Evolutionary conservation across 92 coral and sea anemone genomes (phyloP).

Genomic region (Scolanthus callimorphus): DNA sequence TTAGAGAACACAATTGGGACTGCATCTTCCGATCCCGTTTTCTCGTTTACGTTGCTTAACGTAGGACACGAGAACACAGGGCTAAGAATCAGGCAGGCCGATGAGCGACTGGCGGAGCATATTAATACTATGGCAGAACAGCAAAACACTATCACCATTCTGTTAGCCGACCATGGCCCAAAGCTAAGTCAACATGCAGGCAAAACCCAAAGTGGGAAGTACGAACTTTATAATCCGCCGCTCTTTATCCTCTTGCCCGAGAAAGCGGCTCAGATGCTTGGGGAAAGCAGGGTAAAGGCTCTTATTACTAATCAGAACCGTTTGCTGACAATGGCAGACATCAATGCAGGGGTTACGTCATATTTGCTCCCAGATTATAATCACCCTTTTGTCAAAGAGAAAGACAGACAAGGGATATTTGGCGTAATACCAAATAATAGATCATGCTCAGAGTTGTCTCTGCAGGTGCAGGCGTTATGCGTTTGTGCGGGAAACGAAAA

Average conservation of each 20-base stretch:
- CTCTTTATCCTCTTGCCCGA: conserved; percentile 72
- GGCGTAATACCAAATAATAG: conserved; percentile 56
- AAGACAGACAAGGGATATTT: conserved; percentile 56
- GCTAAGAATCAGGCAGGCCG: conserved; percentile 72
- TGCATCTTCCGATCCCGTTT: conserved; percentile 28
- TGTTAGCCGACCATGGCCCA: conserved; percentile 93
- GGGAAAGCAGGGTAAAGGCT: conserved; percentile 48
- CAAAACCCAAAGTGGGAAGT: conserved; percentile 70
- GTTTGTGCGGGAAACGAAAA: conserved; percentile 84
- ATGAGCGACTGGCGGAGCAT: conserved; percentile 61
- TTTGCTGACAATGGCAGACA: conserved; percentile 71
- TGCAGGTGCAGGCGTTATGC: conserved; percentile 75
- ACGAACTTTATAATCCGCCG: conserved; percentile 80
- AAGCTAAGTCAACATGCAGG: conserved; percentile 77
- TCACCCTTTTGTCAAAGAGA: not conserved
- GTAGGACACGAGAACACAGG: conserved; percentile 89
- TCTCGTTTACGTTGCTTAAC: conserved; percentile 73
- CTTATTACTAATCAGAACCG: conserved; percentile 73
- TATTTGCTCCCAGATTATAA: conserved; percentile 26
- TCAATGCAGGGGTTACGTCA: conserved; percentile 63
- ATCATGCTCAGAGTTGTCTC: conserved; percentile 69
- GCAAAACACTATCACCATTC: conserved; percentile 74
- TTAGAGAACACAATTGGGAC: not conserved
- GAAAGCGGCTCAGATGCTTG: conserved; percentile 62
- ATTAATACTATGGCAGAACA: conserved; percentile 55